These are phyloP conservation scores for Chrysaora quinquecirrha DNA, from an alignment of 30 jellyfish, hydroid and myxozoan genomes.

Conservation along the genomic window DNA sequence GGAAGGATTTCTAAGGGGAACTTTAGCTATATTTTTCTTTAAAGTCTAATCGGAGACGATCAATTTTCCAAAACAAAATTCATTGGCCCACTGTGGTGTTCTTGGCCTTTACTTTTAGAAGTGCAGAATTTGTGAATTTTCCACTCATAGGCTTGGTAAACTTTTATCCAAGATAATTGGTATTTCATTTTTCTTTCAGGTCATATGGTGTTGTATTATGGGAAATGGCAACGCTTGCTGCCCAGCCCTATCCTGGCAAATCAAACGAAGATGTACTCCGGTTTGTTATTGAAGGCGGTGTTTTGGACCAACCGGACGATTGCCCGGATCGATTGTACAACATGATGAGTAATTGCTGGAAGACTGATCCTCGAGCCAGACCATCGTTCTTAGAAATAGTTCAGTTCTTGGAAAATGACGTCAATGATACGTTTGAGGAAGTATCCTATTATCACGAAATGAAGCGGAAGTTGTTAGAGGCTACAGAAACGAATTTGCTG, in stretches of 20 bases:
- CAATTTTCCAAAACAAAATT: too few species aligned
- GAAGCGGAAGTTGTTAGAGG: constrained; percentile 87
- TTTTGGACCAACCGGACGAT: constrained; percentile 84
- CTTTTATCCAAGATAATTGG: neutral
- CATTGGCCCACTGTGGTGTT: too few species aligned
- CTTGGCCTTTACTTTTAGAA: too few species aligned
- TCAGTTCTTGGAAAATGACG: constrained; percentile 85
- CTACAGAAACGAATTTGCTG: constrained; percentile 63
- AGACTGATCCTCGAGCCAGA: constrained; percentile 76
- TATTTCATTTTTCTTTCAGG: constrained; percentile 46
- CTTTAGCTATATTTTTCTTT: too few species aligned
- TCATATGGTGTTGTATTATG: constrained; percentile 95
- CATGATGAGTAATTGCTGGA: constrained; percentile 94
- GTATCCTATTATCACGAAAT: constrained; percentile 88
- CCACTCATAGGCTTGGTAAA: too few species aligned
- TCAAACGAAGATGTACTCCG: constrained; percentile 89
- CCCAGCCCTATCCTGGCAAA: constrained; percentile 97
- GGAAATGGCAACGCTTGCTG: constrained; percentile 96
- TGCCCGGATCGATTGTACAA: constrained; percentile 80
- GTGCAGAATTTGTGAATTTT: too few species aligned
- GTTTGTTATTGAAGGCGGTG: constrained; percentile 89
- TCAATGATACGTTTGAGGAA: constrained; percentile 70
- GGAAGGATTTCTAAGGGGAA: too few species aligned
- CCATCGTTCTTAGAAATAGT: constrained; percentile 91
- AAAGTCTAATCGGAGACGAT: too few species aligned